Evolutionary conservation across 2,113 vertebrate species (phyloP), one percentile per base, ranked within the genome.

Genomic region (Pluvianellus socialis): DNA sequence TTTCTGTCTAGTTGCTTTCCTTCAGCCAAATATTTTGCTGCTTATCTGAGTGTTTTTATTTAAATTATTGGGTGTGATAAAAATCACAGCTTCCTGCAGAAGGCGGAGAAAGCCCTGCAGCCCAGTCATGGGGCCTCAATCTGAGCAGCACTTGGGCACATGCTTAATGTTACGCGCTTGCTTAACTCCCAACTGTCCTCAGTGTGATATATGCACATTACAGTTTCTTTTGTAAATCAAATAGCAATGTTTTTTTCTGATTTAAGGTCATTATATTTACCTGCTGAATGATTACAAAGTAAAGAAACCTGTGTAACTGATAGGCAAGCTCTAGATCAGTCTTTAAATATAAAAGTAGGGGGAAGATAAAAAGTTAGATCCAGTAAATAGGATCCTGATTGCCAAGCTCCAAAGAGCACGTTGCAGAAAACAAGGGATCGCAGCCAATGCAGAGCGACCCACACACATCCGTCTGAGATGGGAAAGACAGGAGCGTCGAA

Each of bases 61-160:
- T 80, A 94, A 96, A 92, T 96, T 88, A 95, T 86, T 94, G 92
- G 79, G 82, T 90, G 95, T 88, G 95, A 96, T 93, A 94, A 85
- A 96, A 95, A 95, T 96, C 96, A 58, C 88, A 70, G 93, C 85
- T 95, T 96, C 88, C 95, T 88, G 90, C 7, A 7, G 86, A 73
- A 93, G 95, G 93, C 45, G 27, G 82, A 33, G 90, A 30, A 79
- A 94, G 81, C 62, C 26, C 38, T 32, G 32, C 70, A 87, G 81
- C 66, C 62, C 87, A 63, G 56, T 16, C 86, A 38, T 3, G 12
- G 82, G 90, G 81, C 67, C 88, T 75, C 73, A 17, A 28, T 47
- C 87, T 40, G 85, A 71, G 49, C 68, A 90, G 59, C 68, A 38
- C 58, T 94, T 56, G 47, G 90, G 87, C 90, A 88, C 35, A 52